Evolutionary conservation across 2,113 vertebrate species (phyloP), one percentile per base, ranked within the genome.

Genomic region (Corynorhinus townsendii): DNA sequence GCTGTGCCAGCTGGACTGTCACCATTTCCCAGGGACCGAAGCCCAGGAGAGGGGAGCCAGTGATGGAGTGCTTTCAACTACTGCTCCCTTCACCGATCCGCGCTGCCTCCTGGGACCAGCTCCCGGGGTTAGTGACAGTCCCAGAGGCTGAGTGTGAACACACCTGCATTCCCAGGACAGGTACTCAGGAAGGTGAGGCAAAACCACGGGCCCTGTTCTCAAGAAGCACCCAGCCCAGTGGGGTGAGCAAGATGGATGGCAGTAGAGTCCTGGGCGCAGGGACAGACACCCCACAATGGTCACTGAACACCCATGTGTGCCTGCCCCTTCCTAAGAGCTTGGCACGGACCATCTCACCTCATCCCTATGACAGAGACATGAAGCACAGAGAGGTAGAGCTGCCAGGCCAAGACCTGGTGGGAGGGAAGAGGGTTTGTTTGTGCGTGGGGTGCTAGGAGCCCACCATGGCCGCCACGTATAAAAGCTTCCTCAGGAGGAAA

Each of bases 311-410:
- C 66, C 54, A 20, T 14, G 11, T 17, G n/a, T 12, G 5, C 69
- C 62, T 72, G 71, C 30, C 62, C 86, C 33, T 90, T 38, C 71
- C 52, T 77, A 45, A 56, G 72, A 79, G 54, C 54, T 62, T 45
- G 45, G 45, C 72, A 40, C 19, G 49, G 33, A 52, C 66, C 22
- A 45, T 19, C 72, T 66, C 62, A 68, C 59, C 79, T 72, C n/a
- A 35, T 33, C 35, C 30, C 28, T 0, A 0, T 14, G 22, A 64
- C 62, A 43, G 40, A 40, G 30, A 33, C 14, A 4, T 2, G 35
- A 84, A 75, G 83, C n/a, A 30, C 3, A 90, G 79, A 73, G 11
- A 59, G 69, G 30, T 66, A 66, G 73, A 77, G 40, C 64, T 38
- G 38, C 43, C 22, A 71, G 71, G 56, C 11, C 8, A 17, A 38